Conservation (phyloP, 2,888 invertebrate species). For the Nephrotoma appendiculata region DNA sequence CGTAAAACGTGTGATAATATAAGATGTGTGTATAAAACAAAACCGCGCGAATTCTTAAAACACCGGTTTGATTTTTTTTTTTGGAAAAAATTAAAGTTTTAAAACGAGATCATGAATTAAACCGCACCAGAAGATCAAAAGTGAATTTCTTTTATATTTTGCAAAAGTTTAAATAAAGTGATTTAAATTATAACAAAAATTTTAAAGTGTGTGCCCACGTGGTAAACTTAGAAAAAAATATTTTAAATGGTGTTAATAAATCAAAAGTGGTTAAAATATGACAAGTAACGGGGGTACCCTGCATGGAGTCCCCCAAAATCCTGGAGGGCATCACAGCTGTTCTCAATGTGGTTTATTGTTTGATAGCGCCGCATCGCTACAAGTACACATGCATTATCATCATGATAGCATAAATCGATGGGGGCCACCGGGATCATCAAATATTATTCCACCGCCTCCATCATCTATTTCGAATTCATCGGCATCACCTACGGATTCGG, state of each 20-base stretch:
- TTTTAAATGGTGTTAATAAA: conserved; percentile 1
- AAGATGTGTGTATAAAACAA: background rate
- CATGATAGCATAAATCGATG: conserved; percentile 42
- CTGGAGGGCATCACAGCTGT: conserved; percentile 44
- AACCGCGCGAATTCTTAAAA: background rate
- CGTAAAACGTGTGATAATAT: background rate
- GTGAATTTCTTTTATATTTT: background rate
- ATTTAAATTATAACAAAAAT: background rate
- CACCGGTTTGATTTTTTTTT: background rate
- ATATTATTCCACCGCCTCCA: conserved; percentile 4
- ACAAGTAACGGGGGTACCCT: conserved; percentile 13
- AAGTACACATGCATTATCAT: conserved; percentile 67
- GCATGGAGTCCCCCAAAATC: conserved; percentile 11
- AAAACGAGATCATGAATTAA: background rate
- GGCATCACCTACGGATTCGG: conserved; percentile 31
- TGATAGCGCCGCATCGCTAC: conserved; percentile 60
- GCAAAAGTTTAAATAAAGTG: background rate
- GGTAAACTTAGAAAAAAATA: background rate
- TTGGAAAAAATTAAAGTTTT: background rate
- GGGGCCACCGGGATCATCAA: conserved; percentile 10
- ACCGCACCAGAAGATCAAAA: background rate
- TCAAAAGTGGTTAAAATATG: conserved; percentile 11
- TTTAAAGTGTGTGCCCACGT: background rate
- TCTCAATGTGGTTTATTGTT: conserved; percentile 61
- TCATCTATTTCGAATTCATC: conserved; percentile 11